A percentile compares a stretch with the other conserved stretches of the same genome.
Conservation (phyloP, 1,140 invertebrate genomes). For the Doryteuthis pealeii region DNA sequence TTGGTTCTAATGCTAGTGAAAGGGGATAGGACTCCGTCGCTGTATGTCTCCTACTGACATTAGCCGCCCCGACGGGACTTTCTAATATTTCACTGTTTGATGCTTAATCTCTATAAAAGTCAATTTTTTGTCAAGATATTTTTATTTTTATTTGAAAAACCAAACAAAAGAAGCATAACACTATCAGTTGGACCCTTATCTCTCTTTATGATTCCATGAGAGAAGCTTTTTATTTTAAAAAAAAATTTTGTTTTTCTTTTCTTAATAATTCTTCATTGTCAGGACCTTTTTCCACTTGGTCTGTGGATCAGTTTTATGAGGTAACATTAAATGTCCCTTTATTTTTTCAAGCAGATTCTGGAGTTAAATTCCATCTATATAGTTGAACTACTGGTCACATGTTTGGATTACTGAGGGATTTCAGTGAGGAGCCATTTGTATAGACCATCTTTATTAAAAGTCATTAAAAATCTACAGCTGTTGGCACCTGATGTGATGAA, state of each 20-base stretch:
- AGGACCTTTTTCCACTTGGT: not conserved
- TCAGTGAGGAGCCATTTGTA: constrained; percentile 9
- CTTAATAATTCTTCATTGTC: not conserved
- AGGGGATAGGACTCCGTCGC: no score
- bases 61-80: no score
- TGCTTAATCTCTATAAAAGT: no score
- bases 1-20: no score
- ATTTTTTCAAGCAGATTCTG: not conserved
- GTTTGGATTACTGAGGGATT: not conserved
- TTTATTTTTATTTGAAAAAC: no score
- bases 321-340: not conserved
- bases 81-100: no score
- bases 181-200: not conserved
- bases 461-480: constrained; percentile 8
- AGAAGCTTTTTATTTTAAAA: not conserved
- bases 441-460: constrained; percentile 8
- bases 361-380: not conserved
- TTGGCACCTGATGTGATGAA: no score
- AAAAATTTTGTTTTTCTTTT: no score
- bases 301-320: not conserved
- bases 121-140: no score
- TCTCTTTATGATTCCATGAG: constrained; percentile 1
- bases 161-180: not conserved
- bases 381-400: constrained; percentile 7
- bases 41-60: no score